Percentiles rank a stretch among this genome's conserved stretches.
These are phyloP conservation scores for Heliconius ethilla DNA, from an alignment of 2,888 invertebrate species.

Conservation along the genomic window DNA sequence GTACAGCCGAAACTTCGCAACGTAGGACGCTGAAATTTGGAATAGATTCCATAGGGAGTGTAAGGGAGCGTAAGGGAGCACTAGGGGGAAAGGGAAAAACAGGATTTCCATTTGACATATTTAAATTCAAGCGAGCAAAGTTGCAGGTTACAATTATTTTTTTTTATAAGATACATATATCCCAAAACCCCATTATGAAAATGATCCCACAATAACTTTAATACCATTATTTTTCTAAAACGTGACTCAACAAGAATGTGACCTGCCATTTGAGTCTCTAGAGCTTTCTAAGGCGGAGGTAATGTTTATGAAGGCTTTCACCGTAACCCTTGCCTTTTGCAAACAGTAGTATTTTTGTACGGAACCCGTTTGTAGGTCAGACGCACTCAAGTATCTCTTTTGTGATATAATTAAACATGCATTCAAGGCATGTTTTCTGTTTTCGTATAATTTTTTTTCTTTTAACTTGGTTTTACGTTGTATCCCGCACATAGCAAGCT, in stretches of 20 bases:
- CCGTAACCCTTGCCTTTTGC: conserved; percentile 50
- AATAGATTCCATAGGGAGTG: too few species aligned
- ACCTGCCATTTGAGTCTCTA: conserved; percentile 37
- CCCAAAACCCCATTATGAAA: background rate
- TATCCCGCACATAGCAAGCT: too few species aligned
- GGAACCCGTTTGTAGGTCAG: conserved; percentile 37
- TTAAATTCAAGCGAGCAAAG: too few species aligned
- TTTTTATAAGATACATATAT: too few species aligned
- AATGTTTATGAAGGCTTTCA: conserved; percentile 52
- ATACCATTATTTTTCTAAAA: conserved; percentile 16
- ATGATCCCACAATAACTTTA: background rate
- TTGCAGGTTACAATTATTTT: too few species aligned
- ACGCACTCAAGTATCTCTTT: conserved; percentile 21
- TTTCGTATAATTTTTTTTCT: background rate
- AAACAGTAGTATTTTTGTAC: conserved; percentile 37
- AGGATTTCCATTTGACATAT: too few species aligned
- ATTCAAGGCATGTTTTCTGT: conserved; percentile 4
- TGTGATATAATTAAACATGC: conserved; percentile 27
- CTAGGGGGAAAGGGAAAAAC: too few species aligned
- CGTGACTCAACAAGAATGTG: conserved; percentile 28
- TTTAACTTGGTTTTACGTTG: too few species aligned
- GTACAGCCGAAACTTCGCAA: too few species aligned
- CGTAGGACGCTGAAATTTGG: too few species aligned
- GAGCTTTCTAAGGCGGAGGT: conserved; percentile 48
- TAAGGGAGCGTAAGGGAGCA: too few species aligned